A percentile compares a stretch with the other conserved stretches of the same genome.
These are phyloP conservation scores for Andrena cerasifolii DNA, from an alignment of 1,140 invertebrate species.

Conservation along the genomic window DNA sequence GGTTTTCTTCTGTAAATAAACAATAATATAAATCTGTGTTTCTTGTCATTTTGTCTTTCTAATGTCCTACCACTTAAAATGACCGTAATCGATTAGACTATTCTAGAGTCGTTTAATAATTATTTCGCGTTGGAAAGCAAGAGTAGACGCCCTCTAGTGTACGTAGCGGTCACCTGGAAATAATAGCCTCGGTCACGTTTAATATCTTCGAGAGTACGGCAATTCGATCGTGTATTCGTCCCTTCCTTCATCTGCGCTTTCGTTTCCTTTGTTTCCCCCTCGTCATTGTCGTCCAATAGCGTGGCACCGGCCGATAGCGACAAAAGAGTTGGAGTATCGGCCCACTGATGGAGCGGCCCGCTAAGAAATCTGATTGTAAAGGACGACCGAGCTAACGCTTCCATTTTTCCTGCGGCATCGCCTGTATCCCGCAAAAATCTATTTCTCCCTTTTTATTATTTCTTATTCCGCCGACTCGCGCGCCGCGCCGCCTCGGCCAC, in stretches of 20 bases:
- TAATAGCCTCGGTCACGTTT: not conserved
- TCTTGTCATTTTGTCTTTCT: no score
- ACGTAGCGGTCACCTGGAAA: not conserved
- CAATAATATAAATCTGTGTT: no score
- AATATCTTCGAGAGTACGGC: not conserved
- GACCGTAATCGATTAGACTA: no score
- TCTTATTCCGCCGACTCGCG: slow-evolving; percentile 49
- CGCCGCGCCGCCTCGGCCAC: slow-evolving; percentile 28
- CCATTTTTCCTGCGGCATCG: slow-evolving; percentile 65
- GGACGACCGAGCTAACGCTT: slow-evolving; percentile 70
- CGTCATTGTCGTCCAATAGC: slow-evolving; percentile 60
- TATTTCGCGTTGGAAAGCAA: no score
- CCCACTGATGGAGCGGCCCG: slow-evolving; percentile 66
- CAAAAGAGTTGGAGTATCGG: slow-evolving; percentile 69
- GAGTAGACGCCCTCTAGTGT: not conserved
- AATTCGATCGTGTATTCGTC: slow-evolving; percentile 23
- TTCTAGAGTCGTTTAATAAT: no score
- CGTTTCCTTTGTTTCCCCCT: slow-evolving; percentile 51
- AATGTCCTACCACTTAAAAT: no score
- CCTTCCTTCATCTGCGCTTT: slow-evolving; percentile 13
- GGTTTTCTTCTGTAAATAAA: no score
- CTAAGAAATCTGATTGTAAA: slow-evolving; percentile 77
- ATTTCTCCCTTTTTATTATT: slow-evolving; percentile 72
- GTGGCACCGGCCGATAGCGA: slow-evolving; percentile 48
- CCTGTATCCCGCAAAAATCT: slow-evolving; percentile 62